Evolutionary conservation across 2,113 vertebrate species (phyloP).

Genomic region (Promerops cafer): DNA sequence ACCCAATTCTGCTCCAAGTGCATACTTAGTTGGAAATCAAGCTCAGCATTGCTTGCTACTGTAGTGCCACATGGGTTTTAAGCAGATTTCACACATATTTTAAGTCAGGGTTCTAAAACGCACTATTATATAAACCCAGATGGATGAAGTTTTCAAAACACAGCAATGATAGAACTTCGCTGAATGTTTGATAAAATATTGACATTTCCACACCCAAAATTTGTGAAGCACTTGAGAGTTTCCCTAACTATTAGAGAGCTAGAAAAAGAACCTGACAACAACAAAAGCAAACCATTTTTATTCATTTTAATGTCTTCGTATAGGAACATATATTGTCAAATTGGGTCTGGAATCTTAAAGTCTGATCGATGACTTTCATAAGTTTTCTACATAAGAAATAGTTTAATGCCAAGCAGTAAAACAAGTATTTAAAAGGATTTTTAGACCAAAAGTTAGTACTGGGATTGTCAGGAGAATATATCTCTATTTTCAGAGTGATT

Average conservation of each 20-base stretch:
- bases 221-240: neutral
- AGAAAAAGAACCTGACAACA: neutral
- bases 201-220: neutral
- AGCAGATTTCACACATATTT: neutral
- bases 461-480: neutral
- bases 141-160: neutral
- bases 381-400: neutral
- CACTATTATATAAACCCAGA: neutral
- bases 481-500: slow-evolving; percentile 28
- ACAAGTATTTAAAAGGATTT: neutral
- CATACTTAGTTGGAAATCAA: neutral
- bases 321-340: neutral
- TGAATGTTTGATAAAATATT: neutral
- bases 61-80: rapidly evolving
- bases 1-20: neutral
- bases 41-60: neutral
- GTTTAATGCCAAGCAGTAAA: neutral
- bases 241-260: rapidly evolving
- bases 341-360: neutral
- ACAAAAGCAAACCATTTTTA: neutral
- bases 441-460: neutral
- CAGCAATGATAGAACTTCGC: neutral
- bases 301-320: neutral
- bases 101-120: rapidly evolving
- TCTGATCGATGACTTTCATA: neutral